phyloP scores from a whole-genome alignment of 2,888 invertebrate genomes.

The Amblyjoppa fuscipennis region DNA sequence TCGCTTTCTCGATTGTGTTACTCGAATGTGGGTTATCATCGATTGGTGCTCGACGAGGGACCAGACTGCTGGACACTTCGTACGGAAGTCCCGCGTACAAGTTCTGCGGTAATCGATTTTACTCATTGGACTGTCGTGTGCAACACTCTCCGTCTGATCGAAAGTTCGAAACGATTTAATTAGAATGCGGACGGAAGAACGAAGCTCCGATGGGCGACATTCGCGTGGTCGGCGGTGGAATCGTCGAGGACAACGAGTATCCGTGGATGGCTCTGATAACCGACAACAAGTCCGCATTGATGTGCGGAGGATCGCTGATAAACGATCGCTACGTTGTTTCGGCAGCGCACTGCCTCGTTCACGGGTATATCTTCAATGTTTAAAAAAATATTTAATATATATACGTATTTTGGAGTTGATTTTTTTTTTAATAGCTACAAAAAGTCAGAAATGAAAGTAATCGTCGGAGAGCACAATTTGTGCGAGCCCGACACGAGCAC shows the following conservation, averaged over 20 bases:
- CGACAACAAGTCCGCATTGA: slow-evolving; percentile 84
- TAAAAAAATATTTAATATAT: background rate
- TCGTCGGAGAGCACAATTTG: slow-evolving; percentile 70
- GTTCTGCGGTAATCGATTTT: slow-evolving; percentile 71
- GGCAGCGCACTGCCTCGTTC: slow-evolving; percentile 87
- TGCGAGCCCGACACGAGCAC: slow-evolving; percentile 62
- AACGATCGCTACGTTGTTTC: slow-evolving; percentile 87
- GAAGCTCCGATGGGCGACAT: slow-evolving; percentile 57
- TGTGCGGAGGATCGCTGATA: slow-evolving; percentile 87
- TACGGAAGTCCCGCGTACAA: slow-evolving; percentile 71
- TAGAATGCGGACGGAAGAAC: slow-evolving; percentile 71
- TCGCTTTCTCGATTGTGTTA: slow-evolving; percentile 6
- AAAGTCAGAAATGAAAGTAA: slow-evolving; percentile 71
- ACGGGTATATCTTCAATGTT: slow-evolving; percentile 82
- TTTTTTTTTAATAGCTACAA: slow-evolving; percentile 73
- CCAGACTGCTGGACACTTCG: slow-evolving; percentile 68
- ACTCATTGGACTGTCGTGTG: background rate
- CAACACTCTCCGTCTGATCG: background rate
- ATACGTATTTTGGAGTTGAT: background rate
- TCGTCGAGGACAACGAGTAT: slow-evolving; percentile 85
- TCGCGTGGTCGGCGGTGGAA: slow-evolving; percentile 87
- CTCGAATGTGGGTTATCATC: background rate
- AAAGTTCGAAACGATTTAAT: background rate
- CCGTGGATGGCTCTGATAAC: slow-evolving; percentile 87
- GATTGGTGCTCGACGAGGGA: background rate